phyloP scores from a whole-genome alignment of 2,888 invertebrate genomes.

The Eueremaeus valkanovi region DNA sequence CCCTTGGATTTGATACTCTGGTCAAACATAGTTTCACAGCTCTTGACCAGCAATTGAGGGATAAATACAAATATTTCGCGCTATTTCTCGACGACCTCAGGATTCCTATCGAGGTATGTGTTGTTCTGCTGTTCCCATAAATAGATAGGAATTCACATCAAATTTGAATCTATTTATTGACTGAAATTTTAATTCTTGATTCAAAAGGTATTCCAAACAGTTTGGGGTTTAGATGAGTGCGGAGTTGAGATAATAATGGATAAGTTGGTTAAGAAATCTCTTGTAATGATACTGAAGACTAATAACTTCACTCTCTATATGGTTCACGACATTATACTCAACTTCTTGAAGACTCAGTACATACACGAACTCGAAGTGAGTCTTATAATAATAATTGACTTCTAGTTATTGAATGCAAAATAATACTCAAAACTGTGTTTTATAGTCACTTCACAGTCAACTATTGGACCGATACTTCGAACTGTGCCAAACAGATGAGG shows the following conservation, averaged over 20 bases:
- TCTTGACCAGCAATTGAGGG: slow-evolving; percentile 52
- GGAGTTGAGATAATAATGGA: slow-evolving; percentile 63
- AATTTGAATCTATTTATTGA: too few species aligned
- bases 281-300: slow-evolving; percentile 53
- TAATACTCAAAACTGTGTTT: too few species aligned
- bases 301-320: slow-evolving; percentile 58
- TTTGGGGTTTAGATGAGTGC: slow-evolving; percentile 56
- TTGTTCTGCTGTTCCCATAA: background rate
- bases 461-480: slow-evolving; percentile 21
- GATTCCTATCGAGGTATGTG: slow-evolving; percentile 59
- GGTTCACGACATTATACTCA: slow-evolving; percentile 65
- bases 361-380: slow-evolving; percentile 33
- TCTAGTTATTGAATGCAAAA: too few species aligned
- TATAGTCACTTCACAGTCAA: slow-evolving; percentile 27
- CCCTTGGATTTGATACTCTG: slow-evolving; percentile 55
- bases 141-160: background rate
- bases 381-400: too few species aligned
- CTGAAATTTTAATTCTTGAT: background rate
- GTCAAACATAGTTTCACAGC: slow-evolving; percentile 62
- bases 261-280: slow-evolving; percentile 63
- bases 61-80: slow-evolving; percentile 62
- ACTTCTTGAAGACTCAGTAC: slow-evolving; percentile 58
- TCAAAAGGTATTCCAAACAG: slow-evolving; percentile 55
- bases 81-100: slow-evolving; percentile 67
- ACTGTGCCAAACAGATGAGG: background rate